These are phyloP conservation scores for Rhodeus uyekii DNA, from an alignment of 2,797 vertebrate species.

Conservation along the genomic window DNA sequence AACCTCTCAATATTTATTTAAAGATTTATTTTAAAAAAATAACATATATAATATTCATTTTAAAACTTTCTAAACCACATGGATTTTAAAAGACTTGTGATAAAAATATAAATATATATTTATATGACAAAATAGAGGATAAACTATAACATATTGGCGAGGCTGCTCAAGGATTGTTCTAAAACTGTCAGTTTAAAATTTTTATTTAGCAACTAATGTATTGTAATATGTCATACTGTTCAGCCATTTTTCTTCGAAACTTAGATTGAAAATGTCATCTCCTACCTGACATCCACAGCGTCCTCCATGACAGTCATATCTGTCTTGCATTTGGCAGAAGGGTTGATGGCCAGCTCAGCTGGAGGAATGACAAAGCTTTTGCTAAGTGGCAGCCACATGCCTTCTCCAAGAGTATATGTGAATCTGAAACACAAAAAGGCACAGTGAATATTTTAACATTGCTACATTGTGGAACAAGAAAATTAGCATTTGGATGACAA, in stretches of 20 bases:
- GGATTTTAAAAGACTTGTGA: not conserved
- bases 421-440: conserved; percentile 77
- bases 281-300: conserved; percentile 94
- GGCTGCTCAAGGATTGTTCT: not conserved
- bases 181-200: not conserved
- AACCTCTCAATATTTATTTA: not conserved
- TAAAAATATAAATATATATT: not conserved
- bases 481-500: conserved; percentile 20
- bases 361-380: conserved; percentile 99
- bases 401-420: conserved; percentile 96
- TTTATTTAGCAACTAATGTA: not conserved
- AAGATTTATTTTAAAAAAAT: too few relatives aligned
- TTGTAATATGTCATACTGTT: not conserved
- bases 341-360: conserved; percentile 96
- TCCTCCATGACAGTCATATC: conserved; percentile 99
- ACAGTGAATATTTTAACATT: not conserved
- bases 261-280: conserved; percentile 26
- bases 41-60: too few relatives aligned
- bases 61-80: not conserved
- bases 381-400: conserved; percentile 97
- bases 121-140: not conserved
- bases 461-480: not conserved
- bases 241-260: not conserved
- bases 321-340: conserved; percentile 97
- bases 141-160: not conserved